A percentile compares a stretch with the other conserved stretches of the same genome.
phyloP scores from a whole-genome alignment of 2,888 invertebrate species.

The Sphaerophoria taeniata region DNA sequence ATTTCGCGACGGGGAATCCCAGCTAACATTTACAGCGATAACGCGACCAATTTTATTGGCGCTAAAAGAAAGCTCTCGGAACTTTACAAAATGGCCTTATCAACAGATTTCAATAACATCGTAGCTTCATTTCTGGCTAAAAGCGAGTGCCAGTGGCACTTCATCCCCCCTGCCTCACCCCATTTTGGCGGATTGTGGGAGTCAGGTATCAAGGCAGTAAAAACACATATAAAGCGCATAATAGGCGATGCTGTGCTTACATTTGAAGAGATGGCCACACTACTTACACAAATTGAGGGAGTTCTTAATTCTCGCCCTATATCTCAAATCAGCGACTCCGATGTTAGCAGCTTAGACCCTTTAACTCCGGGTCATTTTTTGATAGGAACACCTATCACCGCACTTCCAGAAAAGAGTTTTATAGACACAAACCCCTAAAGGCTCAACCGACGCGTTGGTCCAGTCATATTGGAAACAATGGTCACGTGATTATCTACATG shows the following conservation, averaged over 20 bases:
- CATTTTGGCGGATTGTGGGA: slow-evolving; percentile 51
- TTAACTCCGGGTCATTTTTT: slow-evolving; percentile 23
- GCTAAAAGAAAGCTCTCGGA: slow-evolving; percentile 30
- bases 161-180: slow-evolving; percentile 35
- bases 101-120: neutral
- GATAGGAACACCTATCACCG: slow-evolving; percentile 1
- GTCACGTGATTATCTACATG: slow-evolving; percentile 46
- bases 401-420: slow-evolving; percentile 15
- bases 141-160: slow-evolving; percentile 40
- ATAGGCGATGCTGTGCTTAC: slow-evolving; percentile 30
- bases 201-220: slow-evolving; percentile 42
- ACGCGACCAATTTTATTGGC: slow-evolving; percentile 23
- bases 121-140: slow-evolving; percentile 25
- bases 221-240: slow-evolving; percentile 31
- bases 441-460: neutral
- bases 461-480: slow-evolving; percentile 32
- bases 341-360: slow-evolving; percentile 7
- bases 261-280: slow-evolving; percentile 36
- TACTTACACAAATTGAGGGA: slow-evolving; percentile 29
- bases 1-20: slow-evolving; percentile 32
- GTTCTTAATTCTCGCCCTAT: slow-evolving; percentile 27
- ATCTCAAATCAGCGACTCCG: slow-evolving; percentile 25
- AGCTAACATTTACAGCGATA: slow-evolving; percentile 20
- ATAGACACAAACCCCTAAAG: slow-evolving; percentile 27
- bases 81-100: slow-evolving; percentile 25